phyloP scores from a whole-genome alignment of 2,888 invertebrate species.

The Caenorhabditis uteleia region DNA sequence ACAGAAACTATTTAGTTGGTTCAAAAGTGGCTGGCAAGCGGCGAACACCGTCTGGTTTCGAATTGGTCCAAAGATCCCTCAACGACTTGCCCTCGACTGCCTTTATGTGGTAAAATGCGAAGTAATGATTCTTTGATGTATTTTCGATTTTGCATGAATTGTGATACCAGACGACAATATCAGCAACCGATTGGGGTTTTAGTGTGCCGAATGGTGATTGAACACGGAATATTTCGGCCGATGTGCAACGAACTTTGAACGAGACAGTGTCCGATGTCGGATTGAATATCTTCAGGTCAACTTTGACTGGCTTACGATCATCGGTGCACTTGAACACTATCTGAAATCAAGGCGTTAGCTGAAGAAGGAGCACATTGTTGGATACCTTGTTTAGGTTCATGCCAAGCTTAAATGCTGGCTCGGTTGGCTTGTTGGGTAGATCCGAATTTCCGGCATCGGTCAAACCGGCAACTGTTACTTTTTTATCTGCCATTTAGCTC shows the following conservation, averaged over 20 bases:
- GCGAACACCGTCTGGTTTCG: slow-evolving; percentile 29
- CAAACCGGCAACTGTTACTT: no score
- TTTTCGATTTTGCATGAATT: slow-evolving; percentile 11
- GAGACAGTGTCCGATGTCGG: slow-evolving; percentile 7
- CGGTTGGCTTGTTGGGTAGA: not conserved
- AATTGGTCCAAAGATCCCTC: slow-evolving; percentile 23
- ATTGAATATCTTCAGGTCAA: slow-evolving; percentile 15
- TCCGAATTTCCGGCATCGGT: not conserved
- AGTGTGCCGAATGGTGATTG: slow-evolving; percentile 30
- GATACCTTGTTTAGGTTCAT: slow-evolving; percentile 4
- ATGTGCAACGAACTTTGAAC: slow-evolving; percentile 30
- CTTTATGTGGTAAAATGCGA: slow-evolving; percentile 31
- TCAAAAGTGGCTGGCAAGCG: slow-evolving; percentile 20
- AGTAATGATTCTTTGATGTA: slow-evolving; percentile 19
- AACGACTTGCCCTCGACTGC: slow-evolving; percentile 14
- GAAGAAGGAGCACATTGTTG: no score
- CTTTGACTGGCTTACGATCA: slow-evolving; percentile 16
- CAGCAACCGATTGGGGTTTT: slow-evolving; percentile 11
- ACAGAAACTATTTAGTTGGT: no score
- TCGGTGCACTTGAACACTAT: slow-evolving; percentile 29
- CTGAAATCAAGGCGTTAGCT: no score
- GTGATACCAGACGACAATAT: slow-evolving; percentile 29
- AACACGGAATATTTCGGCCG: slow-evolving; percentile 37
- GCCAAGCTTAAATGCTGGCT: slow-evolving; percentile 3
- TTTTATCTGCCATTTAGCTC: no score